phyloP scores from a whole-genome alignment of 2,797 vertebrate species.

The Hydrolagus colliei region DNA sequence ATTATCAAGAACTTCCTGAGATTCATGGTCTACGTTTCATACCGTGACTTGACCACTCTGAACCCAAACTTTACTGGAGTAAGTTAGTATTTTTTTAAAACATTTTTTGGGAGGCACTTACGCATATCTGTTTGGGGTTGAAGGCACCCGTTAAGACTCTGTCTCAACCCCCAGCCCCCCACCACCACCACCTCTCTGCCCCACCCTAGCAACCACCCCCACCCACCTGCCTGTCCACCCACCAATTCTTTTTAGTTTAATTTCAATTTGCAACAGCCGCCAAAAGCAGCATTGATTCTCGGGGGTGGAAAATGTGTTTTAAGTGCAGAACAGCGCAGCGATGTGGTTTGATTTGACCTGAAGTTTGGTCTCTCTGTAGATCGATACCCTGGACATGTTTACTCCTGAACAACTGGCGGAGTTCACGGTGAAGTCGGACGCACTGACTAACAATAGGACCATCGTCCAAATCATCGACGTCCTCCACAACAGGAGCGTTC shows the following conservation, averaged over 20 bases:
- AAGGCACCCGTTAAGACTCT: neutral
- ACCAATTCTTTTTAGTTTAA: constrained; percentile 2
- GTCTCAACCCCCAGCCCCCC: neutral
- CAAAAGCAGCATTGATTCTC: too few species aligned
- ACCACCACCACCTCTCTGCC: neutral
- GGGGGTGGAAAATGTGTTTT: too few species aligned
- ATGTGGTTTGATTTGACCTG: neutral
- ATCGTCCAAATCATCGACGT: constrained; percentile 34
- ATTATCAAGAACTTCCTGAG: constrained; percentile 1
- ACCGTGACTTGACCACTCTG: neutral
- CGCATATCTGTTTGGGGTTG: neutral
- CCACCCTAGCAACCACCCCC: neutral
- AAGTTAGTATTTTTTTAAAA: neutral
- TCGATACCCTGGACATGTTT: constrained; percentile 31
- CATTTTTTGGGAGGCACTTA: neutral
- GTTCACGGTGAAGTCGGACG: constrained; percentile 30
- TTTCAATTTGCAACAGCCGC: neutral
- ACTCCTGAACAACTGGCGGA: constrained; percentile 33
- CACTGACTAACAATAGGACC: constrained; percentile 27
- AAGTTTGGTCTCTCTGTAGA: neutral
- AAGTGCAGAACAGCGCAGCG: too few species aligned
- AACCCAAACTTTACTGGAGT: constrained; percentile 16
- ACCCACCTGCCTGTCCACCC: too few species aligned
- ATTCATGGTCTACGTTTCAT: neutral
- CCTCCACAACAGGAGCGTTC: neutral